Conservation (phyloP, 1,140 invertebrate species). For the Luehdorfia chinensis region DNA sequence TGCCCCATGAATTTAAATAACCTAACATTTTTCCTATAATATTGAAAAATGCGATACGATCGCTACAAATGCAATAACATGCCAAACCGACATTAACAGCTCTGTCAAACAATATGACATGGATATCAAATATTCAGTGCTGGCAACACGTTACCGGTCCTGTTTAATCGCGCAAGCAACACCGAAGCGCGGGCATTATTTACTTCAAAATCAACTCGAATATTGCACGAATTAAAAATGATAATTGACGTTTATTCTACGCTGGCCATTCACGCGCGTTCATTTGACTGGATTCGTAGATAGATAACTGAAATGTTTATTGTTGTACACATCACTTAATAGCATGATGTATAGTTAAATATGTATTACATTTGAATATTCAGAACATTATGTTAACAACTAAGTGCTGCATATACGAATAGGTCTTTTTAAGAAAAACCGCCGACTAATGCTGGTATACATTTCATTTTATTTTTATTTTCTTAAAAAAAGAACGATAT, state of each 20-base stretch:
- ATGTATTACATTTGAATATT: too few species aligned
- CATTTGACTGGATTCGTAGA: conserved; percentile 1
- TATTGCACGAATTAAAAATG: conserved; percentile 14
- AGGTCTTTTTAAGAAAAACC: too few species aligned
- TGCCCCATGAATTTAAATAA: conserved; percentile 49
- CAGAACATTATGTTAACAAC: too few species aligned
- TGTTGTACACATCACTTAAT: neutral
- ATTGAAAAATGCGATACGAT: conserved; percentile 61
- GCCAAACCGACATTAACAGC: conserved; percentile 67
- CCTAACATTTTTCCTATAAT: conserved; percentile 46
- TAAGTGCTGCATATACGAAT: too few species aligned
- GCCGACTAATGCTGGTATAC: too few species aligned
- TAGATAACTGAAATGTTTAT: neutral
- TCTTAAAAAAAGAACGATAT: too few species aligned
- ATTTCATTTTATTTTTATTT: too few species aligned
- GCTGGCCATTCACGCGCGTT: neutral
- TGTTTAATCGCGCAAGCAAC: conserved; percentile 56
- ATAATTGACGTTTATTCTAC: conserved; percentile 12
- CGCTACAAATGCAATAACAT: conserved; percentile 50
- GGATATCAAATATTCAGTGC: conserved; percentile 52
- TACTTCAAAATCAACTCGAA: conserved; percentile 20
- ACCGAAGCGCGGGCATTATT: conserved; percentile 32
- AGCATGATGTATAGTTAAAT: too few species aligned
- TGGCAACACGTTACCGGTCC: conserved; percentile 42
- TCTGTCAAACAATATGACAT: conserved; percentile 63